Evolutionary conservation across 2,113 vertebrate species (phyloP).

Genomic region (Pelvicachromis taeniatus): DNA sequence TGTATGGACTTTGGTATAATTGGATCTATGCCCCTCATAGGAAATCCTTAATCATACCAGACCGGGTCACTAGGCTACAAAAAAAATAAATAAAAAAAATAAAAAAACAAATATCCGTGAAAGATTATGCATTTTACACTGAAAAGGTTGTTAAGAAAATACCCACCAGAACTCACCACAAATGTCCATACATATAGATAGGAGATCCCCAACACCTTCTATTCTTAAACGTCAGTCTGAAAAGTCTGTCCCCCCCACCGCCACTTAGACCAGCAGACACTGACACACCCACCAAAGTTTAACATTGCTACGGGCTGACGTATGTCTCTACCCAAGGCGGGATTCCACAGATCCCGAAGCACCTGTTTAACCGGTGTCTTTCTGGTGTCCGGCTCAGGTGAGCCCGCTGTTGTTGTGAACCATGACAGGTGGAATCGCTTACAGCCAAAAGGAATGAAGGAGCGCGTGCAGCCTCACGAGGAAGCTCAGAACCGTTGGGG

Average conservation of each 20-base stretch:
- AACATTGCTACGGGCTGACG: neutral
- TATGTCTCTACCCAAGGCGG: neutral
- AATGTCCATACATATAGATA: too few relatives aligned
- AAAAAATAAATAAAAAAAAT: neutral
- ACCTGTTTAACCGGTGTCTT: conserved; percentile 35
- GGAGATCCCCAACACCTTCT: neutral
- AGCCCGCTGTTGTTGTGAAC: neutral
- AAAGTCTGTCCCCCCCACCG: neutral
- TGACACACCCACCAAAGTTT: neutral
- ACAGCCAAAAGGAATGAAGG: neutral
- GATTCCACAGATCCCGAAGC: conserved; percentile 37
- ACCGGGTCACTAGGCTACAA: neutral
- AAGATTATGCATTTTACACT: neutral
- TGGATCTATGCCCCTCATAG: neutral
- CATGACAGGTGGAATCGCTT: neutral
- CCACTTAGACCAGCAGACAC: neutral
- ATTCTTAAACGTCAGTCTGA: neutral
- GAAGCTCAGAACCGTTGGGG: neutral
- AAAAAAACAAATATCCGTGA: neutral
- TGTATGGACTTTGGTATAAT: neutral
- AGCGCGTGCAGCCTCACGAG: neutral
- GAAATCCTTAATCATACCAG: neutral
- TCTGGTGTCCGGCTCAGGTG: neutral
- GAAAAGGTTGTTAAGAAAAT: neutral
- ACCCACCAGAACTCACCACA: neutral